A percentile compares a stretch with the other conserved stretches of the same genome.
Conservation (phyloP, 2,113 vertebrate genomes). For the Calonectris borealis region DNA sequence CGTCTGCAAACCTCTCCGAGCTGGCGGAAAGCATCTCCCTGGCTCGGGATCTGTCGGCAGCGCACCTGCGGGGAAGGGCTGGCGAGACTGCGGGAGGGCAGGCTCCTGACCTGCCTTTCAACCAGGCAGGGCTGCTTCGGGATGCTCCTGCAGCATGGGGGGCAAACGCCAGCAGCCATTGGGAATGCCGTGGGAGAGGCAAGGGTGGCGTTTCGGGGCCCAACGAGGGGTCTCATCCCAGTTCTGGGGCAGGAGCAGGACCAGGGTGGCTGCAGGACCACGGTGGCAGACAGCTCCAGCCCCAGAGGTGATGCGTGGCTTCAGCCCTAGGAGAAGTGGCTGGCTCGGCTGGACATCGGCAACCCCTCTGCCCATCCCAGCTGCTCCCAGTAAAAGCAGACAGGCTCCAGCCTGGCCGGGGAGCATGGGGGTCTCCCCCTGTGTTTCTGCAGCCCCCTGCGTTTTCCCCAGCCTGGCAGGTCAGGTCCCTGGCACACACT, state of each 20-base stretch:
- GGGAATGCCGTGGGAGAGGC: not conserved
- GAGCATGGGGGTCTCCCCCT: not conserved
- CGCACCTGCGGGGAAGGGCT: not conserved
- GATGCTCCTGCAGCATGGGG: not conserved
- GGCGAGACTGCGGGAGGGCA: not conserved
- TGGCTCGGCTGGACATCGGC: not conserved
- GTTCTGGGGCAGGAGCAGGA: not conserved
- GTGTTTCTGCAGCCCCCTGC: not conserved
- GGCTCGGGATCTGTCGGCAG: not conserved
- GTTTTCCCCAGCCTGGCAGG: not conserved
- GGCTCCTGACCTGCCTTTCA: constrained; percentile 31
- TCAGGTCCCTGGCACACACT: not conserved
- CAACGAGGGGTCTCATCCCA: fast-evolving
- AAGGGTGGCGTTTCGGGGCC: not conserved
- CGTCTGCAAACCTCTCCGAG: not conserved
- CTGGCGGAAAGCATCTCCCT: not conserved
- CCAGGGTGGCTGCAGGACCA: not conserved
- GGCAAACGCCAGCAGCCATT: not conserved
- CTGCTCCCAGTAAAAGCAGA: not conserved
- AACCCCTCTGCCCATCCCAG: not conserved
- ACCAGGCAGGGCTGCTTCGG: not conserved
- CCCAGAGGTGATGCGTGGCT: not conserved
- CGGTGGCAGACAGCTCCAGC: not conserved
- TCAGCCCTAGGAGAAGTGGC: not conserved
- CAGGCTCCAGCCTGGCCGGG: not conserved